A percentile compares a stretch with the other conserved stretches of the same genome.
Evolutionary conservation across 2,888 invertebrate species (phyloP).

Genomic region (Ditula angustiorana): DNA sequence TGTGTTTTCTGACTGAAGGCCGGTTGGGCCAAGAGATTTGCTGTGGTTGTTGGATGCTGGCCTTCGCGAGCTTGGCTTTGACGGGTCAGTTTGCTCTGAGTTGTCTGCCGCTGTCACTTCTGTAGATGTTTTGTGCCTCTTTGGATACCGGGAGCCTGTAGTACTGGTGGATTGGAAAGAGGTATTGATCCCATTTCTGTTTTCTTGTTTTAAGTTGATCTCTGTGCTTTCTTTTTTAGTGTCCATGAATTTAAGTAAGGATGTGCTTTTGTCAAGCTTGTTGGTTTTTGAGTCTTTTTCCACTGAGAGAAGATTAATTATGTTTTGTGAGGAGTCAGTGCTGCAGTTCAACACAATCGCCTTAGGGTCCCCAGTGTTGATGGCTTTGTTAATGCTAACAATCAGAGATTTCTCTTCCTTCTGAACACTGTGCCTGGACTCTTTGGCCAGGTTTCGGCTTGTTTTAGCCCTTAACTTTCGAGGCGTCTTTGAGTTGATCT

Average conservation of each 20-base stretch:
- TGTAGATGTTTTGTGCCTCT: conserved; percentile 56
- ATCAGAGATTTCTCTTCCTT: conserved; percentile 58
- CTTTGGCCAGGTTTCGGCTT: conserved; percentile 62
- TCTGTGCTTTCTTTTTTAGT: conserved; percentile 50
- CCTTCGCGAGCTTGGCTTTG: conserved; percentile 43
- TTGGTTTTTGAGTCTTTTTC: conserved; percentile 56
- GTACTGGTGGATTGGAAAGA: conserved; percentile 66
- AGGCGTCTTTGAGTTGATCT: conserved; percentile 67
- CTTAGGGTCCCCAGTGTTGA: conserved; percentile 58
- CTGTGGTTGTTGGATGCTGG: conserved; percentile 52
- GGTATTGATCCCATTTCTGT: conserved; percentile 55
- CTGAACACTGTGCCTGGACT: conserved; percentile 52
- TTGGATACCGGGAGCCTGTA: conserved; percentile 69
- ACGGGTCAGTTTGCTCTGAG: conserved; percentile 41
- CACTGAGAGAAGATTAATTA: conserved; percentile 66
- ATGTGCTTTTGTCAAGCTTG: conserved; percentile 65
- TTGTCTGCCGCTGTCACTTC: conserved; percentile 43
- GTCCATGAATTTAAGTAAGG: conserved; percentile 69
- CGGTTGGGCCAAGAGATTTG: conserved; percentile 63
- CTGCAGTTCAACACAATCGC: conserved; percentile 62
- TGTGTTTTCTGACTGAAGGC: conserved; percentile 60
- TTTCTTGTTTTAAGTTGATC: conserved; percentile 44
- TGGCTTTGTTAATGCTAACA: conserved; percentile 67
- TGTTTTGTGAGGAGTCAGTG: conserved; percentile 73
- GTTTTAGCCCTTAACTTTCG: conserved; percentile 65